A percentile compares a stretch with the other conserved stretches of the same genome.
phyloP scores from a whole-genome alignment of 2,113 vertebrate species.

The Rhinopithecus roxellana region DNA sequence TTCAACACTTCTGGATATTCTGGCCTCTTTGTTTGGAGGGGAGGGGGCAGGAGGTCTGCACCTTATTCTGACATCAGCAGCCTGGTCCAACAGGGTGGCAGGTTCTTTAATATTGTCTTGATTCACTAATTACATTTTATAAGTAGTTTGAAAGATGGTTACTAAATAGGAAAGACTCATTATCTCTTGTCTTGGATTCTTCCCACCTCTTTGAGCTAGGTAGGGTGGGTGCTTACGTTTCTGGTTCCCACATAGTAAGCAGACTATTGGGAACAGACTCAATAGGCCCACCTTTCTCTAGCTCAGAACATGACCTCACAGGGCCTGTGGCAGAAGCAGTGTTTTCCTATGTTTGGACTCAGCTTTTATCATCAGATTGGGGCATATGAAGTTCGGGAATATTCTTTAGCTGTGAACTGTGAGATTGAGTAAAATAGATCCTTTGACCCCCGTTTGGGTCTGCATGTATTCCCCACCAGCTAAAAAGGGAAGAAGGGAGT shows the following conservation, averaged over 20 bases:
- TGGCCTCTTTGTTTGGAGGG: background rate
- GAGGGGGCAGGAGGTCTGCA: background rate
- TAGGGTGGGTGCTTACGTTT: background rate
- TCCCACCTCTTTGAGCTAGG: background rate
- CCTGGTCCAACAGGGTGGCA: rapidly evolving
- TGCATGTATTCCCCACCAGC: background rate
- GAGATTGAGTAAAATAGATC: background rate
- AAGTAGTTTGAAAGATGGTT: background rate
- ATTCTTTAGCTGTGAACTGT: background rate
- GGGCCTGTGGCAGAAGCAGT: background rate
- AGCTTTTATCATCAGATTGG: background rate
- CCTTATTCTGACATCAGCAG: background rate
- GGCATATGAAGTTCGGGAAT: background rate
- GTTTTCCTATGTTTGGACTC: background rate
- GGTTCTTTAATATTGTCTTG: background rate
- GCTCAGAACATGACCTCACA: background rate
- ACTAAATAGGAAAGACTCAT: background rate
- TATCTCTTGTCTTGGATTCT: background rate
- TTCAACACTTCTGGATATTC: background rate
- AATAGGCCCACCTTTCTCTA: rapidly evolving
- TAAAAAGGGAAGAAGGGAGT: background rate
- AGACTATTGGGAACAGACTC: rapidly evolving
- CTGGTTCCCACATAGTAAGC: background rate
- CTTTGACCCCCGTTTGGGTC: background rate
- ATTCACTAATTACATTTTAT: background rate